Conservation (phyloP, 2,888 invertebrate species). For the Pteria penguin region DNA sequence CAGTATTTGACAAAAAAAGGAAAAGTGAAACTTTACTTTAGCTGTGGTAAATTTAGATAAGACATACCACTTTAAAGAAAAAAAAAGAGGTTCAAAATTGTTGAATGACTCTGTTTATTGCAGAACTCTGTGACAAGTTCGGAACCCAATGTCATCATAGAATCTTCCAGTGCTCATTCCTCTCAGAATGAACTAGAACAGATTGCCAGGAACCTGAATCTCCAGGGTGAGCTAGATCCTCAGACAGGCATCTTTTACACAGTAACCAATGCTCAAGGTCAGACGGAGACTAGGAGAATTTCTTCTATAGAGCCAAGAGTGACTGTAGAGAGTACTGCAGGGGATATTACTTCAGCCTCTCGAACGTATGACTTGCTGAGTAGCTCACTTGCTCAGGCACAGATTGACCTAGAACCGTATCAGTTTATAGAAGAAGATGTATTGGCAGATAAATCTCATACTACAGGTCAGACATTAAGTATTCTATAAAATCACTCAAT, state of each 20-base stretch:
- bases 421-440: conserved; percentile 71
- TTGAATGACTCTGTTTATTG: not conserved
- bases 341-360: conserved; percentile 18
- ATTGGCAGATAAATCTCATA: conserved; percentile 21
- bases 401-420: conserved; percentile 76
- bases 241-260: conserved; percentile 74
- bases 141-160: conserved; percentile 12
- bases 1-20: too few relatives aligned
- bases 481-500: too few relatives aligned
- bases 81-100: not conserved
- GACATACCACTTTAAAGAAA: not conserved
- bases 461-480: conserved; percentile 16
- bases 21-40: too few relatives aligned
- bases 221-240: conserved; percentile 73
- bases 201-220: conserved; percentile 33
- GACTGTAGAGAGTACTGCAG: conserved; percentile 20
- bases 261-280: conserved; percentile 45
- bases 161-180: conserved; percentile 5
- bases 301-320: conserved; percentile 24
- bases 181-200: conserved; percentile 33
- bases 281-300: conserved; percentile 25
- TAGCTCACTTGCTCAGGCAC: conserved; percentile 75
- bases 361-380: conserved; percentile 67
- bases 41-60: too few relatives aligned
- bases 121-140: not conserved